Base-by-base conservation (phyloP, 2,888 invertebrate genomes). In the Stenichneumon culpator region DNA sequence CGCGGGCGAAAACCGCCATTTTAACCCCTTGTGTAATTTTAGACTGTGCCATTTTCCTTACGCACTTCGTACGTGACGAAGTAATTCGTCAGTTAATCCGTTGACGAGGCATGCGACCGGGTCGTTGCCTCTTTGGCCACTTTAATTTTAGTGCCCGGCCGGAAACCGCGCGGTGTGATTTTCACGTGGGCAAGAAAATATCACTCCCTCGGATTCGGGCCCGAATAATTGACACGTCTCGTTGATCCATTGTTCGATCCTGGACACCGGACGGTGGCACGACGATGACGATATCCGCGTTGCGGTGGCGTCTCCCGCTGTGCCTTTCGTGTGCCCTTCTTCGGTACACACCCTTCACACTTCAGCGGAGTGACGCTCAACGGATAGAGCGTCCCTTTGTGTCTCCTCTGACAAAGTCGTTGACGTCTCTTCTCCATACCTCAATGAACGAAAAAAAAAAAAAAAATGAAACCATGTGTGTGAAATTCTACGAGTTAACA, bases 151-250 rank as follows among this genome's bases (percentile, higher is more conserved):
- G 14, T 47, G 5, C 14, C 44, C 14, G 16, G 3, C 44, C 44
- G 44, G 22, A 52, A 52, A 70, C 28, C 74, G 73, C 50, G 16
- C 68, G 44, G 47, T 72, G 28, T 60, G 14, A 44, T 78, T 74
- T 25, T 25, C 39, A 52, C 22, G 57, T 25, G 60, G 36, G 67
- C 73, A 86, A 25, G 57, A 22, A 47, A 47, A 16, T 3, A 16
- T 47, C 57, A 57, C 57, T 7, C 57, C 57, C 57, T 25, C 25
- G 28, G 73, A 67, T 60, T 65, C 86, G 87, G 84, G 77, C 86
- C 78, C 75, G 82, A 83, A 78, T 85, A 89, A 91, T 88, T 91
- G 90, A 90, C 88, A 88, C 88, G 88, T 91, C 90, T 89, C 85
- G 86, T 81, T 19, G 50, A 22, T 9, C 81, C 50, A 82, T 73